Percentiles rank a stretch among this genome's conserved stretches.
Conservation (phyloP, 2,113 vertebrate species). For the Pyrgilauda ruficollis region DNA sequence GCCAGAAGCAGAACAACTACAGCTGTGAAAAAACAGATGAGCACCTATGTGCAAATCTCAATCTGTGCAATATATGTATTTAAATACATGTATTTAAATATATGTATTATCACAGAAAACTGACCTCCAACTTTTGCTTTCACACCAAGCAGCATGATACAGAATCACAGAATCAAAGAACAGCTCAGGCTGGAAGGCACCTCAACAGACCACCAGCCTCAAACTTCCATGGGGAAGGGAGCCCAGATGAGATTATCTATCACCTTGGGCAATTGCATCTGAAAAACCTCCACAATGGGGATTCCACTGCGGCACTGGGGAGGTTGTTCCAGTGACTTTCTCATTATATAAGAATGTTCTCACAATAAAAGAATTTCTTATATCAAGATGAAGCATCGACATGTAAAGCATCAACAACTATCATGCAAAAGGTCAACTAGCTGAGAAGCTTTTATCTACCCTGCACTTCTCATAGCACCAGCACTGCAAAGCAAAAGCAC, state of each 20-base stretch:
- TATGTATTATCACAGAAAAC: not conserved
- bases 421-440: not conserved
- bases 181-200: not conserved
- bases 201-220: not conserved
- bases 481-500: not conserved
- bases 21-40: not conserved
- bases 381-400: not conserved
- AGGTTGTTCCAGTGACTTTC: not conserved
- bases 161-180: not conserved
- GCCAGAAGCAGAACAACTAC: not conserved
- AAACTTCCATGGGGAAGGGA: not conserved
- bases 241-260: not conserved
- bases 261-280: not conserved
- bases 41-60: not conserved
- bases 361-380: not conserved
- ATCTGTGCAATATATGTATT: not conserved
- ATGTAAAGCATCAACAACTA: not conserved
- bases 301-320: not conserved
- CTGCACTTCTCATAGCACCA: not conserved
- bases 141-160: not conserved
- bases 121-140: not conserved
- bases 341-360: not conserved
- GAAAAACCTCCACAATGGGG: not conserved
- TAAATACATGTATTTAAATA: no score
- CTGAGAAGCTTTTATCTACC: not conserved